Percentiles rank a stretch among this genome's conserved stretches.
phyloP scores from a whole-genome alignment of 2,888 invertebrate genomes.

The Gastrophysa polygoni region DNA sequence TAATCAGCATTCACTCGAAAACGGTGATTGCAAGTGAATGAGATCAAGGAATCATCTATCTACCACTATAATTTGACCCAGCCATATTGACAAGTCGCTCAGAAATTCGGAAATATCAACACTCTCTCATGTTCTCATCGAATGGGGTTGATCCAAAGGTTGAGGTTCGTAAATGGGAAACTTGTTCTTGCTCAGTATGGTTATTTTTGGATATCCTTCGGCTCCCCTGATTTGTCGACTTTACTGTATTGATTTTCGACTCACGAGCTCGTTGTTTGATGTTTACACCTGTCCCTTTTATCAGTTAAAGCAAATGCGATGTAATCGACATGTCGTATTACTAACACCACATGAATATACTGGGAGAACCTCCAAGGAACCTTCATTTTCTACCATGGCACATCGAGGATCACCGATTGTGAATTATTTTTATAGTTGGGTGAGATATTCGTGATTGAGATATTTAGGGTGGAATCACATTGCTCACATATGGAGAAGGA shows the following conservation, averaged over 20 bases:
- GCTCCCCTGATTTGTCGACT: not conserved
- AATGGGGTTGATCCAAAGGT: not conserved
- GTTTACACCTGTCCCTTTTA: not conserved
- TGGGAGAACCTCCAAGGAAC: conserved; percentile 1
- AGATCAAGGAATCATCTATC: too few relatives aligned
- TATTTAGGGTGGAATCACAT: too few relatives aligned
- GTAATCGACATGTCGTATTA: not conserved
- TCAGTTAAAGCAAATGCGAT: not conserved
- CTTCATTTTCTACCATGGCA: too few relatives aligned
- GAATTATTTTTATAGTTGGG: too few relatives aligned
- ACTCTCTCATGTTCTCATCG: not conserved
- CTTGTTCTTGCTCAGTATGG: not conserved
- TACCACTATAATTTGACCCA: not conserved
- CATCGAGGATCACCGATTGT: too few relatives aligned
- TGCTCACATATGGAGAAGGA: too few relatives aligned
- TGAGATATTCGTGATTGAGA: too few relatives aligned
- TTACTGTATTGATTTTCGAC: not conserved
- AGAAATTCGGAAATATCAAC: not conserved
- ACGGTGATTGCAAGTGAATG: not conserved
- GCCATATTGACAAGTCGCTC: conserved; percentile 2
- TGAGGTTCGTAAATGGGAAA: not conserved
- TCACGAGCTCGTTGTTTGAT: not conserved
- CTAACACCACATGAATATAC: not conserved
- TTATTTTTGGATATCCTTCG: not conserved
- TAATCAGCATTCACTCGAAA: not conserved